These are phyloP conservation scores for Amphiprion percula DNA, from an alignment of 2,113 vertebrate species.

Conservation along the genomic window DNA sequence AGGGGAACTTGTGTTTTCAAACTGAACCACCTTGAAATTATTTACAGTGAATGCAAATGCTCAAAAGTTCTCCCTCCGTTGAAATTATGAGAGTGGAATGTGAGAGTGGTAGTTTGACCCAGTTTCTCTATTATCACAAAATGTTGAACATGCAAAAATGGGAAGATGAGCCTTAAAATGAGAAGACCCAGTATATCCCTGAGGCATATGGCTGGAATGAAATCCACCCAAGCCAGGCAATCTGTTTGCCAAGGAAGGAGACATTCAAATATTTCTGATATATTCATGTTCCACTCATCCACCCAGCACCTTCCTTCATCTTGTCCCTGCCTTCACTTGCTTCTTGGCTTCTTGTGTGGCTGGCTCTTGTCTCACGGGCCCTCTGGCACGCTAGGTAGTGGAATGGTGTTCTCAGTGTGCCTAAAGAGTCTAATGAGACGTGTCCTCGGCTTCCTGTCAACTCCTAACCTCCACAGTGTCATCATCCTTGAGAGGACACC, in stretches of 20 bases:
- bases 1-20: neutral
- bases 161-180: constrained; percentile 75
- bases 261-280: constrained; percentile 70
- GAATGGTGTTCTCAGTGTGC: constrained; percentile 58
- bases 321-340: constrained; percentile 62
- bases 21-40: constrained; percentile 13
- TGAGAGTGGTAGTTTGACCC: constrained; percentile 71
- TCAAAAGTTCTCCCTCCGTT: constrained; percentile 57
- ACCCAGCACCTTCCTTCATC: constrained; percentile 61
- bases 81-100: constrained; percentile 66
- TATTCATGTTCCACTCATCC: constrained; percentile 63
- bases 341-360: constrained; percentile 58
- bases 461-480: constrained; percentile 43
- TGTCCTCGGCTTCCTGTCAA: constrained; percentile 43
- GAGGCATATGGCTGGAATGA: constrained; percentile 74
- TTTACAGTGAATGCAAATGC: constrained; percentile 48
- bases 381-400: constrained; percentile 65
- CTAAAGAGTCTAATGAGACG: constrained; percentile 53
- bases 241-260: constrained; percentile 68
- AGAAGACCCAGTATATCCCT: constrained; percentile 67
- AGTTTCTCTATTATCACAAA: constrained; percentile 75
- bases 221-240: constrained; percentile 65
- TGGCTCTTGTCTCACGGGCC: constrained; percentile 59
- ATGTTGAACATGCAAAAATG: constrained; percentile 79
- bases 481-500: constrained; percentile 42